Evolutionary conservation across 2,797 vertebrate species (phyloP).

Genomic region (Enteromius trimaculatus): DNA sequence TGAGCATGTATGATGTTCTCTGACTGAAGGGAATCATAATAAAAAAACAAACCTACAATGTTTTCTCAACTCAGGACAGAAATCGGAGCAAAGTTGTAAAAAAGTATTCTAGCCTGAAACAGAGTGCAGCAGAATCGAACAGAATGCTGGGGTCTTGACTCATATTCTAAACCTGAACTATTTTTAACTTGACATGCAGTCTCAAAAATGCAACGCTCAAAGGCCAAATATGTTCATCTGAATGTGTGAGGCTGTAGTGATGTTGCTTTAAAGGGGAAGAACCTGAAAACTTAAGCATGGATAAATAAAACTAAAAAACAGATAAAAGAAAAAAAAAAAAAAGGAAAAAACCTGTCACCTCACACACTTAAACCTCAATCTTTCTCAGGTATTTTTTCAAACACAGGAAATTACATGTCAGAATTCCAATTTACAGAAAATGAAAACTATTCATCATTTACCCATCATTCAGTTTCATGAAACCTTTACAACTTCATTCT

Average conservation of each 20-base stretch:
- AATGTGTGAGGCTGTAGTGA: neutral
- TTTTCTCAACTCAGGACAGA: neutral
- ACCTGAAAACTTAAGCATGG: neutral
- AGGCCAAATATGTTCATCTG: neutral
- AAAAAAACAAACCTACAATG: neutral
- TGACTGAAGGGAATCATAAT: neutral
- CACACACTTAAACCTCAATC: neutral
- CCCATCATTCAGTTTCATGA: neutral
- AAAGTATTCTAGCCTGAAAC: neutral
- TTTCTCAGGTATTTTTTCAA: neutral
- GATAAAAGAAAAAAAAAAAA: neutral
- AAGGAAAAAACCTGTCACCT: neutral
- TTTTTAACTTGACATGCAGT: constrained; percentile 14
- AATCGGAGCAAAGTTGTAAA: neutral
- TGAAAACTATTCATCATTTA: neutral
- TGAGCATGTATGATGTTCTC: neutral
- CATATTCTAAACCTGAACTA: neutral
- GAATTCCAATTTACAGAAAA: neutral
- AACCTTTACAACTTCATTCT: neutral
- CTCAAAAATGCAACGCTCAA: constrained; percentile 1
- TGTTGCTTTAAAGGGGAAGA: neutral
- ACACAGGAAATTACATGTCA: neutral
- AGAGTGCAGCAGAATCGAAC: neutral
- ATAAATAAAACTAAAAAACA: neutral
- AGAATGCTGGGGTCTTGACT: neutral